Base-by-base conservation (phyloP, 2,797 vertebrate genomes). In the Lates japonicus region DNA sequence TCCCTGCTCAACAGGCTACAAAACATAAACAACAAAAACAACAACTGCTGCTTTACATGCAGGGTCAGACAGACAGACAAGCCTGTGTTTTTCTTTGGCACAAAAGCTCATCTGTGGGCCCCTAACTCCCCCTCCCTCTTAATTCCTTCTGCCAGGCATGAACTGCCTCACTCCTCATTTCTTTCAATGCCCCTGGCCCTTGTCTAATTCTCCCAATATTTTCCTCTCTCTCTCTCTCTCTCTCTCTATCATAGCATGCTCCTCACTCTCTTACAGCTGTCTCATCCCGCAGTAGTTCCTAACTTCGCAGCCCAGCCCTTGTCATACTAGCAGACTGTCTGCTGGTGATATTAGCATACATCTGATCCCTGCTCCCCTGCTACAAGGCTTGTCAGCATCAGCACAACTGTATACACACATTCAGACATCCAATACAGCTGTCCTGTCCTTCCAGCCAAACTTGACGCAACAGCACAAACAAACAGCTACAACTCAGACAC, bases 271-370 rank as follows among this genome's bases (percentile, higher is more conserved):
- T 48, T 71, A 76, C 63, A 29, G 70, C 80, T 75, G 33, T 68
- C 69, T 63, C 57, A 74, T 80, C 46, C 80, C 16, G 69, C 90
- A 74, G 78, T 25, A 61, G 48, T 49, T 51, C 31, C 88, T 72
- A 76, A 87, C 87, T 86, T 88, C 8, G 25, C 60, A 37, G 79
- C 68, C 75, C 63, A 74, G 78, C 76, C 82, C 59, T 75, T 73
- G 84, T 87, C 87, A 82, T 87, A 85, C 48, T 12, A 84, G 77
- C 81, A 87, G 89, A 87, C 87, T 73, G 87, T 86, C 79, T 89
- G 78, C 85, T 74, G 78, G 74, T 76, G 76, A 82, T 87, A 91
- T 92, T 90, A 88, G 83, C 90, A 87, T 88, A 83, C 90, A 92
- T 90, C 88, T 88, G 90, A 93, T 92, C 84, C 72, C 76, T 78